A percentile compares a stretch with the other conserved stretches of the same genome.
phyloP scores from a whole-genome alignment of 2,113 vertebrate genomes.

The Sinocyclocheilus maitianheensis region DNA sequence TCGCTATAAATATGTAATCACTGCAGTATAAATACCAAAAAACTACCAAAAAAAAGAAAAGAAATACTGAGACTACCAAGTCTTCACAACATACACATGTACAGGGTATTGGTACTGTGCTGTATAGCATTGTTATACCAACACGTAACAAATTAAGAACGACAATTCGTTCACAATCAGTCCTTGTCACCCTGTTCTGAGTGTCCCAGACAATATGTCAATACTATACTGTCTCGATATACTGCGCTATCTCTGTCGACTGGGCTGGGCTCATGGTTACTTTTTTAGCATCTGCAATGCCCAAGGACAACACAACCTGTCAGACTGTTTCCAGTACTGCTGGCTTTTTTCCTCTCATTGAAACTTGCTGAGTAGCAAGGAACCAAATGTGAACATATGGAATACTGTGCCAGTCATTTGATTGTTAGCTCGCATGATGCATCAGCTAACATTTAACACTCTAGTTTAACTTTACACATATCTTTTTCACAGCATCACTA shows the following conservation, averaged over 20 bases:
- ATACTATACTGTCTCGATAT: slow-evolving; percentile 21
- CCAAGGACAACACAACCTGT: slow-evolving; percentile 11
- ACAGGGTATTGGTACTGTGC: neutral
- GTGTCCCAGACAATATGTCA: slow-evolving; percentile 22
- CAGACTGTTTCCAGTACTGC: neutral
- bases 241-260: slow-evolving; percentile 4
- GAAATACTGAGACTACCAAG: neutral
- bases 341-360: neutral
- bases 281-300: neutral
- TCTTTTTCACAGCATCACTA: neutral
- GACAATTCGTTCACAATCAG: neutral
- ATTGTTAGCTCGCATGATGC: neutral
- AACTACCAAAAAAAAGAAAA: too few species aligned
- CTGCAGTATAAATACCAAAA: too few species aligned
- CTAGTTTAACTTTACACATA: neutral
- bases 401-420: neutral
- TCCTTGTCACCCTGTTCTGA: neutral
- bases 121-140: neutral
- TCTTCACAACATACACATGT: neutral
- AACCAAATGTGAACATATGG: neutral
- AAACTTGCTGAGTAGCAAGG: neutral
- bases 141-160: slow-evolving; percentile 2
- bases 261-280: neutral
- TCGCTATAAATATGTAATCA: too few species aligned
- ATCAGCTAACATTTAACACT: neutral